A percentile compares a stretch with the other conserved stretches of the same genome.
These are phyloP conservation scores for Caenorhabditis wallacei DNA, from an alignment of 2,888 invertebrate genomes.

Conservation along the genomic window DNA sequence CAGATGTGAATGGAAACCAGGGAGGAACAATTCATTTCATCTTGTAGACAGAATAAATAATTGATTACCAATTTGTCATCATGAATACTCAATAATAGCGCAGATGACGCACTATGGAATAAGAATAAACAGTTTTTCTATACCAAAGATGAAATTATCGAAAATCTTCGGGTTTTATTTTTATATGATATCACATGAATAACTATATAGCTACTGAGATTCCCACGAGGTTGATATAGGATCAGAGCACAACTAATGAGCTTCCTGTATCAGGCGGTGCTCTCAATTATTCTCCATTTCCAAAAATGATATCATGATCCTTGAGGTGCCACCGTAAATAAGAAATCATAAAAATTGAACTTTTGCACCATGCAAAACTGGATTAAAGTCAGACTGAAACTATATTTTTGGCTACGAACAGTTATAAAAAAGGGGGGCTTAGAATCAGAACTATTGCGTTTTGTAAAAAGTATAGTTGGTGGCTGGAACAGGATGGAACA, in stretches of 20 bases:
- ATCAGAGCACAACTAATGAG: too few relatives aligned
- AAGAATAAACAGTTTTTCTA: constrained; percentile 14
- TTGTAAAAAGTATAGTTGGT: neutral
- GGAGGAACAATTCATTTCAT: neutral
- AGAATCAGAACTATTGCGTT: neutral
- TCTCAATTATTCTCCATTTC: too few relatives aligned
- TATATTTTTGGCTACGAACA: constrained; percentile 19
- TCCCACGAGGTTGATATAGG: too few relatives aligned
- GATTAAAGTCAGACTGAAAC: constrained; percentile 28
- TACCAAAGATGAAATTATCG: neutral
- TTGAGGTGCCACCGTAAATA: too few relatives aligned
- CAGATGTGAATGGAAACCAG: constrained; percentile 30
- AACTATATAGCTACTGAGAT: too few relatives aligned
- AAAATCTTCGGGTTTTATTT: too few relatives aligned
- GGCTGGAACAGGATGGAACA: neutral
- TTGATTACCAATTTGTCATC: constrained; percentile 44
- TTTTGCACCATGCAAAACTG: neutral
- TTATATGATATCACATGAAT: too few relatives aligned
- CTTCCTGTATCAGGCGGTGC: too few relatives aligned
- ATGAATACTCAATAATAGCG: constrained; percentile 25
- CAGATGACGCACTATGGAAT: constrained; percentile 32
- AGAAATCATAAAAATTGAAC: neutral
- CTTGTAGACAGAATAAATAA: constrained; percentile 35
- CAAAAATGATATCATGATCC: too few relatives aligned
- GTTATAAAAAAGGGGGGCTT: neutral